Evolutionary conservation across 2,888 invertebrate genomes (phyloP).

Genomic region (Nowickia ferox): DNA sequence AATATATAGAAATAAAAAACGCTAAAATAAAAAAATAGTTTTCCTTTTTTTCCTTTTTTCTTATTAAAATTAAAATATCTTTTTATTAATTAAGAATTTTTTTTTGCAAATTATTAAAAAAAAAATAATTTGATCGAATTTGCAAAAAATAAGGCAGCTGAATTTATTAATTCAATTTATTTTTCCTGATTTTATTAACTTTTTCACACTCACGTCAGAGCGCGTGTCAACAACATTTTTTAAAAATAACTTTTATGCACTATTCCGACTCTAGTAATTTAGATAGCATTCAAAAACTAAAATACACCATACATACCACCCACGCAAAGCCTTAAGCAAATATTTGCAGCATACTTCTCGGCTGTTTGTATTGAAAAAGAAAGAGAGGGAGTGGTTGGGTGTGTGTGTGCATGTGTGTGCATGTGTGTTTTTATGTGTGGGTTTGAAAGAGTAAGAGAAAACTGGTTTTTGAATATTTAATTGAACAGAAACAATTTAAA

Average conservation of each 20-base stretch:
- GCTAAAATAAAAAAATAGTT: too few relatives aligned
- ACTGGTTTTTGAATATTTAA: conserved; percentile 47
- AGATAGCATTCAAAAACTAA: background rate
- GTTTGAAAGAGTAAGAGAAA: background rate
- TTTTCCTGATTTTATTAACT: too few relatives aligned
- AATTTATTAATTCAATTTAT: too few relatives aligned
- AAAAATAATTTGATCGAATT: too few relatives aligned
- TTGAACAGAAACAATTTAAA: conserved; percentile 49
- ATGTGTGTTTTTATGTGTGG: background rate
- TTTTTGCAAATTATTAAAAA: too few relatives aligned
- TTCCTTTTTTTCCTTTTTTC: too few relatives aligned
- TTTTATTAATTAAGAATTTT: too few relatives aligned
- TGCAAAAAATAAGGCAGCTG: too few relatives aligned
- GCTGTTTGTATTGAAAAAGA: background rate
- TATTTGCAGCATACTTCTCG: conserved; percentile 30
- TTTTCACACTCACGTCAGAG: too few relatives aligned
- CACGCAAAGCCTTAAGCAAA: conserved; percentile 25
- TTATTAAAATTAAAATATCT: too few relatives aligned
- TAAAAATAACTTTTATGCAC: background rate
- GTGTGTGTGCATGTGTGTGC: background rate
- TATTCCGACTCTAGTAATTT: background rate
- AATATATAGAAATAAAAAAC: too few relatives aligned
- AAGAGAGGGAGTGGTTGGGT: background rate
- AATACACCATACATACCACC: background rate
- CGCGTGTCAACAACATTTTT: background rate